Base-by-base conservation (phyloP, 1,140 invertebrate genomes). In the Palaemon carinicauda region DNA sequence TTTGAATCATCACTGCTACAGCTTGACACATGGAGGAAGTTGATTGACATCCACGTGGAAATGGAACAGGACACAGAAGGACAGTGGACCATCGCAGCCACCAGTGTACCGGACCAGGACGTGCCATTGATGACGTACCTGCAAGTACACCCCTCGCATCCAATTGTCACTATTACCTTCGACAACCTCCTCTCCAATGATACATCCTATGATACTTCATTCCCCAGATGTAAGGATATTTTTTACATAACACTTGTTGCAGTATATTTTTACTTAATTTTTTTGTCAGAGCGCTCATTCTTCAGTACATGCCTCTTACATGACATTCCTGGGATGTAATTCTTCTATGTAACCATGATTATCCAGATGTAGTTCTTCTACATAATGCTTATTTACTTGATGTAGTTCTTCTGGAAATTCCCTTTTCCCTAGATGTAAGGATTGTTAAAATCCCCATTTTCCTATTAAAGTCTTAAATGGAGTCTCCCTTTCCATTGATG, bases 1-100 rank as follows among this genome's bases (percentile, higher is more conserved):
- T 21, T 24, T 5, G 17, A 51, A 60, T 29, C 31, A 60, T 15
- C 51, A 71, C 50, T 5, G 7, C 41, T 19, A 53, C 9, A 85
- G 82, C 1, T 85, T 41, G 82, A 85, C 27, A 85, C 82, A 5
- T 85, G 82, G 82, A 85, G 50, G 31, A 85, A 85, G 53, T 21
- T 91, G 29, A 19, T 82, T 9, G 73, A 89, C 82, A 53, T 87
- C 77, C 31, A 54, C 51, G 14, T 73, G 60, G 79, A 56, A 84
- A 12, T 90, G 87, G 88, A 74, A 27, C 33, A 88, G 29, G 77
- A 88, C 41, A 74, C 41, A n/a, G 21, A 56, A 14, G 82, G 82
- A 5, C 53, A 79, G 51, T 88, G 87, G 87, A 80, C 29, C 10
- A 69, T 88, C 12, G 78, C 73, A 19, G 80, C 87, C 14, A 80